phyloP scores from a whole-genome alignment of 2,797 vertebrate genomes.

The Pangasius larnaudii region DNA sequence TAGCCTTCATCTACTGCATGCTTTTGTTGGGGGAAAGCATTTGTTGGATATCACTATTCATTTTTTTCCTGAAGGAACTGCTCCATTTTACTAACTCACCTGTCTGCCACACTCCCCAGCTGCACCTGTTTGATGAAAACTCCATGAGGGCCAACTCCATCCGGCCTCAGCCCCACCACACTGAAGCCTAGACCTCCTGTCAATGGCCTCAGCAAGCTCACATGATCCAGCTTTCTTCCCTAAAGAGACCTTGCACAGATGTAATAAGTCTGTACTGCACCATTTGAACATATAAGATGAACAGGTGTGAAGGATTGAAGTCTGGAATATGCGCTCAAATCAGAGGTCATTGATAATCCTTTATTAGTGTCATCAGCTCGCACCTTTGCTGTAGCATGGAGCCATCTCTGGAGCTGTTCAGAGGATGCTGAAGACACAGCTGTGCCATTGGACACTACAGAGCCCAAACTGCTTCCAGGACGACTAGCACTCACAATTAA shows the following conservation, averaged over 20 bases:
- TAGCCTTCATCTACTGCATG: neutral
- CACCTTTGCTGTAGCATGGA: slow-evolving; percentile 86
- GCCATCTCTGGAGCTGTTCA: slow-evolving; percentile 81
- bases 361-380: neutral
- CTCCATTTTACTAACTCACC: slow-evolving; percentile 71
- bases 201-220: slow-evolving; percentile 83
- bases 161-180: slow-evolving; percentile 86
- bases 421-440: slow-evolving; percentile 47
- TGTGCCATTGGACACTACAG: slow-evolving; percentile 70
- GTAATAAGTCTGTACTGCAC: slow-evolving; percentile 7
- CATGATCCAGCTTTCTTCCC: slow-evolving; percentile 85
- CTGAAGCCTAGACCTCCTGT: slow-evolving; percentile 93
- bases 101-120: slow-evolving; percentile 88
- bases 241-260: slow-evolving; percentile 57
- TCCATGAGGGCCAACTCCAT: slow-evolving; percentile 76
- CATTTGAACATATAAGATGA: neutral
- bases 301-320: neutral
- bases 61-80: neutral
- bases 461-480: slow-evolving; percentile 62
- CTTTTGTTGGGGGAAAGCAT: neutral
- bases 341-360: neutral
- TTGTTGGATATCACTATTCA: neutral
- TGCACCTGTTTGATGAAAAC: slow-evolving; percentile 93
- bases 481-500: slow-evolving; percentile 82
- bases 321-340: neutral